Evolutionary conservation across 2,888 invertebrate genomes (phyloP).

Genomic region (Micoletzkya japonica): DNA sequence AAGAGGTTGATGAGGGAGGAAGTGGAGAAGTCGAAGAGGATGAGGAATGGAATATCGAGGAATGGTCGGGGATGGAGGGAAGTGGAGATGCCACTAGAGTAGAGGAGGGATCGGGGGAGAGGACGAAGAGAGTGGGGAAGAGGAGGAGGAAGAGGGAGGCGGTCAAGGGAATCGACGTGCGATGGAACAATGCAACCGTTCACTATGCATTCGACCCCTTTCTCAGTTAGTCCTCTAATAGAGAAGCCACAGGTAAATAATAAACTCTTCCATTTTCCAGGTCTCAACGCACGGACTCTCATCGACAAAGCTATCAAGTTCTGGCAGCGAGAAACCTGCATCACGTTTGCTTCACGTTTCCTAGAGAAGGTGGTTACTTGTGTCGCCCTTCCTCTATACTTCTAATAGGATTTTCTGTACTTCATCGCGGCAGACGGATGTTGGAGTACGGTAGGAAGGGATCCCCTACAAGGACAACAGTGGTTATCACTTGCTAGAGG

Average conservation of each 20-base stretch:
- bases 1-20: neutral
- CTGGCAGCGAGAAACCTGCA: constrained; percentile 48
- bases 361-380: neutral
- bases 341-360: constrained; percentile 39
- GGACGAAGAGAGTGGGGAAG: constrained; percentile 3
- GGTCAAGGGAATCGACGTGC: constrained; percentile 18
- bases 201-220: constrained; percentile 21
- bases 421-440: constrained; percentile 49
- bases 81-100: neutral
- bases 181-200: constrained; percentile 20
- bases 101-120: neutral
- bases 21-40: neutral
- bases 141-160: constrained; percentile 1
- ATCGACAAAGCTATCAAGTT: constrained; percentile 38
- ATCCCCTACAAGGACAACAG: constrained; percentile 39
- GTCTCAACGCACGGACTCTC: constrained; percentile 3
- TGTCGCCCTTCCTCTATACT: neutral
- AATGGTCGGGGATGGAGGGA: neutral
- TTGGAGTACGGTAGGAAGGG: constrained; percentile 50
- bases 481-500: constrained; percentile 46
- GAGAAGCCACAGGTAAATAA: neutral
- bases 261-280: no score
- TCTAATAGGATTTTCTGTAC: constrained; percentile 31
- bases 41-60: neutral
- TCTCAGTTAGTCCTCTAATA: constrained; percentile 3